These are phyloP conservation scores for Sphecodes monilicornis DNA, from an alignment of 2,888 invertebrate genomes.

Conservation along the genomic window DNA sequence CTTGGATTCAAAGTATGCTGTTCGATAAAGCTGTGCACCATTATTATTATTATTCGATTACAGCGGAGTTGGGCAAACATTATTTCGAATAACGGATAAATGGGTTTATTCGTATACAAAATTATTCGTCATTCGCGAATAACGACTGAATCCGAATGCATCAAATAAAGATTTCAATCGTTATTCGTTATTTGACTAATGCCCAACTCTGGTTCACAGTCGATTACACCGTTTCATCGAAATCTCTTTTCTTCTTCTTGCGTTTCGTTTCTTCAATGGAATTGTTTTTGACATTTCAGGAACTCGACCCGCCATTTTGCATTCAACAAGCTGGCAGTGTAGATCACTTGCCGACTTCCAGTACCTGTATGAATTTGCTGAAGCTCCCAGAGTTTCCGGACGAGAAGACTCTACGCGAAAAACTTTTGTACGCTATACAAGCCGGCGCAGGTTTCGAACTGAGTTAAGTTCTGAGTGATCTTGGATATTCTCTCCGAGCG, in stretches of 20 bases:
- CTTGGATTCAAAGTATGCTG: constrained; percentile 95
- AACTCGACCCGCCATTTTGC: constrained; percentile 97
- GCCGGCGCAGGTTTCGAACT: constrained; percentile 98
- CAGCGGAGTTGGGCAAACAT: not conserved
- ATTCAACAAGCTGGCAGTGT: constrained; percentile 96
- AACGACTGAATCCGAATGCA: too few species aligned
- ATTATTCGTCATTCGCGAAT: too few species aligned
- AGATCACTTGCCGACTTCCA: constrained; percentile 97
- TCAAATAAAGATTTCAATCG: not conserved
- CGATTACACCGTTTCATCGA: not conserved
- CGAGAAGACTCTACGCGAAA: constrained; percentile 91
- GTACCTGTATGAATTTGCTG: constrained; percentile 99
- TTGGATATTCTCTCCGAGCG: constrained; percentile 13
- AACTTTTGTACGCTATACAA: constrained; percentile 96
- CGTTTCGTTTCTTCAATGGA: not conserved
- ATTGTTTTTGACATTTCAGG: constrained; percentile 86
- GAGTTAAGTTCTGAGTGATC: constrained; percentile 87
- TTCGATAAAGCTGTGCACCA: not conserved
- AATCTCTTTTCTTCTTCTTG: not conserved
- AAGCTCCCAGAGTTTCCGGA: constrained; percentile 96
- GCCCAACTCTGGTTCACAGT: not conserved
- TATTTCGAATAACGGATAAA: not conserved
- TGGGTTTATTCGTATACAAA: not conserved
- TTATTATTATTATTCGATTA: not conserved
- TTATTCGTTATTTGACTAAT: not conserved